These are phyloP conservation scores for Diadumene lineata DNA, from an alignment of 92 coral and sea anemone species.

Conservation along the genomic window DNA sequence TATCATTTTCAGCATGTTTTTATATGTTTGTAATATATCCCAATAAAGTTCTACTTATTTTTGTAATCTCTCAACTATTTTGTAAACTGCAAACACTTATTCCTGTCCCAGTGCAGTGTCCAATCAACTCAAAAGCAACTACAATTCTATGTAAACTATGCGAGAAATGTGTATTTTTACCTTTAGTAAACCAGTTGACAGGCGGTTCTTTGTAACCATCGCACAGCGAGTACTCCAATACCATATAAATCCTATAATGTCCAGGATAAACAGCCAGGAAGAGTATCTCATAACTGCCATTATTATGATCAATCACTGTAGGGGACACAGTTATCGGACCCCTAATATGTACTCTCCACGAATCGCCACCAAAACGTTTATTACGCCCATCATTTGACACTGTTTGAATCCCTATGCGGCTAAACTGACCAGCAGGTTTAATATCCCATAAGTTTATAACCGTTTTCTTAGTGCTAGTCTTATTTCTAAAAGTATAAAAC, in stretches of 20 bases:
- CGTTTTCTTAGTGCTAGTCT: constrained; percentile 44
- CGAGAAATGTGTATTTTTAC: no score
- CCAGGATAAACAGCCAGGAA: constrained; percentile 73
- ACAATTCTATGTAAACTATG: no score
- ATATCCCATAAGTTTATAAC: constrained; percentile 56
- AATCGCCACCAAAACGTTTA: constrained; percentile 61
- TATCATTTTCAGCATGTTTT: no score
- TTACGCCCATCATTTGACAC: constrained; percentile 34
- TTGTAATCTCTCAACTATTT: no score
- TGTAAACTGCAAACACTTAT: no score
- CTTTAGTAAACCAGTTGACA: constrained; percentile 69
- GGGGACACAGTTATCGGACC: constrained; percentile 73
- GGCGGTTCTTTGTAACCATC: constrained; percentile 84
- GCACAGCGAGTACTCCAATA: constrained; percentile 70
- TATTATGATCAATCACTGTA: constrained; percentile 70
- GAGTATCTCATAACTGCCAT: constrained; percentile 71
- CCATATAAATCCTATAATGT: constrained; percentile 51
- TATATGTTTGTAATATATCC: no score
- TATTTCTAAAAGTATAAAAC: constrained; percentile 13
- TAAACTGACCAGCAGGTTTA: constrained; percentile 68
- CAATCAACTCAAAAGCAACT: no score
- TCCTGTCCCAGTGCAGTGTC: no score
- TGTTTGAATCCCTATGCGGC: constrained; percentile 57
- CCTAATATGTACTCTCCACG: constrained; percentile 74
- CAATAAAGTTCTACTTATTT: no score